These are phyloP conservation scores for Periparus ater DNA, from an alignment of 2,797 vertebrate species.

Conservation along the genomic window DNA sequence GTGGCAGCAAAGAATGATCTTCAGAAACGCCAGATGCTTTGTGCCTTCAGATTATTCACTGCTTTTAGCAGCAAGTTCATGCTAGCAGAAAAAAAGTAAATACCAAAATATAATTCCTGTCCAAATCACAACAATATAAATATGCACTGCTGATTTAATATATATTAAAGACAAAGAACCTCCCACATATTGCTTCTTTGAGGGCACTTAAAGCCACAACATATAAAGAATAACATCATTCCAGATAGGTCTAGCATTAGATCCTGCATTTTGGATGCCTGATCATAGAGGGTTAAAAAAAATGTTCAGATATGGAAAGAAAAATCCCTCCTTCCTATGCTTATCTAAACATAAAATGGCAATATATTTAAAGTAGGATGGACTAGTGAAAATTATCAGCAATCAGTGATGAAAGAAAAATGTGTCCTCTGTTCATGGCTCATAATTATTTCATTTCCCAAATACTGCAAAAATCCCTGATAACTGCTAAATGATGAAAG, in stretches of 20 bases:
- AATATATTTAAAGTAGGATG: slow-evolving; percentile 20
- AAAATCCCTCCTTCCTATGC: background rate
- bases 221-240: background rate
- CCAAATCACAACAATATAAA: background rate
- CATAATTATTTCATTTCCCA: slow-evolving; percentile 30
- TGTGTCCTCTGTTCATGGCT: background rate
- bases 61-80: background rate
- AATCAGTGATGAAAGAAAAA: slow-evolving; percentile 35
- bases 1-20: background rate
- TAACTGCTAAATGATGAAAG: background rate
- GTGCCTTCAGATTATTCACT: background rate
- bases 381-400: slow-evolving; percentile 14
- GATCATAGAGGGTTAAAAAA: background rate
- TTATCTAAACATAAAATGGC: slow-evolving; percentile 22
- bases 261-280: background rate
- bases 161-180: background rate
- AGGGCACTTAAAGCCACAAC: background rate
- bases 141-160: background rate
- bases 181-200: background rate
- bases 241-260: background rate
- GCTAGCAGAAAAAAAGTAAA: background rate
- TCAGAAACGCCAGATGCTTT: background rate
- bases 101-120: background rate
- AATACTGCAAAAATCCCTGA: background rate
- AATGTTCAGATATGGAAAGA: background rate